Evolutionary conservation across 2,797 vertebrate genomes (phyloP), one percentile per base, ranked within the genome.

Genomic region (Phalloptychus januarius): DNA sequence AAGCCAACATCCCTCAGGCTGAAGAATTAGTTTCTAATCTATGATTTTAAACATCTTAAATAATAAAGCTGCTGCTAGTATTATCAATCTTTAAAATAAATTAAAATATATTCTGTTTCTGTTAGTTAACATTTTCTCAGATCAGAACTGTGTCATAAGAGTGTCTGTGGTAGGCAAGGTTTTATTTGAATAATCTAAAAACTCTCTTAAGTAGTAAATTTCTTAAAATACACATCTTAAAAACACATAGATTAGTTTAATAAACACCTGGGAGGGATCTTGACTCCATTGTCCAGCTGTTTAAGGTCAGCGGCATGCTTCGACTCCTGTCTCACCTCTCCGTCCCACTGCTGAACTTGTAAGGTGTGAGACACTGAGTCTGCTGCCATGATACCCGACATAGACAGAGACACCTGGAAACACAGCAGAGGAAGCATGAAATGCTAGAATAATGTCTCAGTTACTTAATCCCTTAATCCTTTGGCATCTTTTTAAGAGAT

Each of bases 291-390:
- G 94, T 98, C 97, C 8, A 99, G 96, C 81, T 99, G 98, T 87
- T 98, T 97, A 79, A 99, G 96, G 46, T 96, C 96, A 87, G 95
- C 95, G 0, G 98, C 98, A 0, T 98, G 95, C 85, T 96, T 97
- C 7, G 98, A 99, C 89, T 99, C 97, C 88, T 97, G 97, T 6
- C 98, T 96, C 74, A 99, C 96, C 82, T 99, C 98, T 75, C 98
- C 98, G 10, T 99, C 98, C 98, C 98, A 99, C 50, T 99, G 98
- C 79, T 99, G 98, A 61, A 99, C 96, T 94, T 99, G 98, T 93
- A 98, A 95, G 83, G 97, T 91, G 61, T 98, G 97, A 76, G 98
- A 99, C 28, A 98, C 98, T 0, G 98, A 99, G 89, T 99, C 98
- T 8, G 98, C 98, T 36, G 97, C 95, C 92, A 99, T 95, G 65